These are phyloP conservation scores for Narcine bancroftii DNA, from an alignment of 2,113 vertebrate genomes.

Conservation along the genomic window DNA sequence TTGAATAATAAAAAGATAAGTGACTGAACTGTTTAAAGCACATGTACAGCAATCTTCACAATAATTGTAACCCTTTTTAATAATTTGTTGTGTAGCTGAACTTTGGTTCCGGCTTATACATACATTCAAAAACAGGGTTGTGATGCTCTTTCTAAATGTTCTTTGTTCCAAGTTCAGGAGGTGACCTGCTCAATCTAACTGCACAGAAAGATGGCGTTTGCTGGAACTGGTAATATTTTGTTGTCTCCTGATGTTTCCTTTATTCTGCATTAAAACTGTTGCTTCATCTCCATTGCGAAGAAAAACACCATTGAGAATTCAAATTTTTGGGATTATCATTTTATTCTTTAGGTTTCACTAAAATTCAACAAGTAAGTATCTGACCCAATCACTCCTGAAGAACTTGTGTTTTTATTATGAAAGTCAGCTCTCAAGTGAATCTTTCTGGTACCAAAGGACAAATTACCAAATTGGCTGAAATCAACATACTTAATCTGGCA, in stretches of 20 bases:
- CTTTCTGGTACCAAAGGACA: not conserved
- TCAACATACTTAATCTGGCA: not conserved
- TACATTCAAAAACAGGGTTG: not conserved
- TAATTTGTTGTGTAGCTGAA: not conserved
- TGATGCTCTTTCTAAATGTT: not conserved
- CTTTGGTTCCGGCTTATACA: not conserved
- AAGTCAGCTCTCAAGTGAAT: not conserved
- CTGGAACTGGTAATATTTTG: not conserved
- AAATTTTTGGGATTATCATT: not conserved
- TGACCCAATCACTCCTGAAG: not conserved
- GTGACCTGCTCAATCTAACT: not conserved
- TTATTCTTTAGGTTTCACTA: not conserved
- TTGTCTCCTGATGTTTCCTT: not conserved
- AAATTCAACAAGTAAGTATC: not conserved
- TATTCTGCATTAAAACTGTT: not conserved
- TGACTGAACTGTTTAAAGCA: constrained; percentile 32
- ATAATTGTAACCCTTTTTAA: not conserved
- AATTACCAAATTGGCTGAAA: not conserved
- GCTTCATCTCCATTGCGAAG: not conserved
- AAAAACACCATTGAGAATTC: not conserved
- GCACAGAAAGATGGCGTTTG: not conserved
- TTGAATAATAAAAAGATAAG: constrained; percentile 36
- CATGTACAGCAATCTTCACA: not conserved
- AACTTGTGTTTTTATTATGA: no score
- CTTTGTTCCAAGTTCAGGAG: not conserved